These are phyloP conservation scores for Tetranychus truncatus DNA, from an alignment of 2,888 invertebrate species.

Conservation along the genomic window DNA sequence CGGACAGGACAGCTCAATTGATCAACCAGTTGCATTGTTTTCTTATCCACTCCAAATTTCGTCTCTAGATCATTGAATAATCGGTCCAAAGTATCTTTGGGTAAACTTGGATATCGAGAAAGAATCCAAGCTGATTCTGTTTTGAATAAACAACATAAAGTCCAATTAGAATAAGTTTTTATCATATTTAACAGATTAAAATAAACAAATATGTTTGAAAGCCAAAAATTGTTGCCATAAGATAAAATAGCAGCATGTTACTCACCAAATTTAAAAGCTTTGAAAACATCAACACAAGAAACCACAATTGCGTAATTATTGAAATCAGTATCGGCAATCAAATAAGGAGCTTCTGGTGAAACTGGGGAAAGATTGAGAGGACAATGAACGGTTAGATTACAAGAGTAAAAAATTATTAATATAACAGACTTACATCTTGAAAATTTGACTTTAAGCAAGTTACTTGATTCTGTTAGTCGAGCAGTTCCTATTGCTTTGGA, in stretches of 20 bases:
- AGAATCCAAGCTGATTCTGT: not conserved
- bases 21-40: not conserved
- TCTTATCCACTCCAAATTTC: not conserved
- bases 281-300: not conserved
- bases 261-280: not conserved
- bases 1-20: not conserved
- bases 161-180: not conserved
- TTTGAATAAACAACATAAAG: not conserved
- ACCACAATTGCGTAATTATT: not conserved
- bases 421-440: not conserved
- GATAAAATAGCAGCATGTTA: not conserved
- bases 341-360: not conserved
- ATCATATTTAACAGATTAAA: no score
- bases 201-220: no score
- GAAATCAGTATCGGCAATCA: not conserved
- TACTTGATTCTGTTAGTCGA: not conserved
- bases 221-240: no score
- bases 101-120: not conserved
- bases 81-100: not conserved
- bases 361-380: not conserved
- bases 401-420: not conserved
- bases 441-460: not conserved
- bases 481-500: slow-evolving; percentile 22
- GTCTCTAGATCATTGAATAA: not conserved
- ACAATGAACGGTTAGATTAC: not conserved